Evolutionary conservation across 2,113 vertebrate species (phyloP), one percentile per base, ranked within the genome.

Genomic region (Mormyrus lacerda): DNA sequence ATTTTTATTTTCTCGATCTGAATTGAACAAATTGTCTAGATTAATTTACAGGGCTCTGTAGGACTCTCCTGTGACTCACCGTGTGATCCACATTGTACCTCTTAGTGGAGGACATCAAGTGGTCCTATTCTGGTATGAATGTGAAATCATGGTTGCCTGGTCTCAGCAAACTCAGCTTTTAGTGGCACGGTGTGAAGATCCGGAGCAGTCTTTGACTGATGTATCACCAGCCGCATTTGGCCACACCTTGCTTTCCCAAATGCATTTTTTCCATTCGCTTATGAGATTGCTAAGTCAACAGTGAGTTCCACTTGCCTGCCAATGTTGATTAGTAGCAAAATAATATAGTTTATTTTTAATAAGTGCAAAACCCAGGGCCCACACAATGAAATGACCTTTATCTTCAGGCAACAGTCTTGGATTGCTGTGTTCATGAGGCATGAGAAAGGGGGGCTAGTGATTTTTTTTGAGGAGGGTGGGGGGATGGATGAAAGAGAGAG

Each of bases 241-340:
- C 27, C 51, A 84, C 53, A 79, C 89, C 87, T 90, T 55, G 88
- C 91, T 85, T 87, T 84, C 35, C 2, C 88, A 89, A 88, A 92
- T 50, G 48, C 91, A 90, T 91, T 47, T 47, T 24, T 44, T 47
- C 76, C 87, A 47, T 91, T 90, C 86, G 89, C 90, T 92, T 93
- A 93, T 91, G 88, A 93, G 90, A 91, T 86, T 87, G 76, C 76
- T 89, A 86, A 90, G 91, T 92, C 91, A 90, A 92, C 89, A 84
- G 58, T 85, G 35, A 21, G 87, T 88, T 73, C 69, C 42, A 1
- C 79, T 79, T 35, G 39, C 35, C 61, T 35, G 7, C 85, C 45
- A 69, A 9, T 1, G 79, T 87, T 87, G 27, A 61, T 88, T 87
- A 35, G 58, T 58, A n/a, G 6, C n/a, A 79, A 85, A 5, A 35